A percentile compares a stretch with the other conserved stretches of the same genome.
Conservation (phyloP, 2,888 invertebrate genomes). For the Lacanobia wlatinum region DNA sequence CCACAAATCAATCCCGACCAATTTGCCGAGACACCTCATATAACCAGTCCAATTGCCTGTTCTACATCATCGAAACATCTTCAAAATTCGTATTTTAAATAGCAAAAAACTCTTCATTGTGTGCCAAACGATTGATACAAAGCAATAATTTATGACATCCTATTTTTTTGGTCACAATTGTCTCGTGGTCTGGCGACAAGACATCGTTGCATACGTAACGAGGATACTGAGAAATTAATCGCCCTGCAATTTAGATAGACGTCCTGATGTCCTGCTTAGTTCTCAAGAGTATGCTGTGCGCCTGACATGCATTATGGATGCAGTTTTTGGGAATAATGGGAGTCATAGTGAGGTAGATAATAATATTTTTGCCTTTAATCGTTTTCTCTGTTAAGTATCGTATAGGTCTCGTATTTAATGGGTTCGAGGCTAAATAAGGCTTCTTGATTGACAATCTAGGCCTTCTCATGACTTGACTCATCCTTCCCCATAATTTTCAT, state of each 20-base stretch:
- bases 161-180: slow-evolving; percentile 66
- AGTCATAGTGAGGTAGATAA: slow-evolving; percentile 1
- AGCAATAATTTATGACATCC: slow-evolving; percentile 67
- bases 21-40: slow-evolving; percentile 48
- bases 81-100: slow-evolving; percentile 53
- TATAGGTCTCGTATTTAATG: no score
- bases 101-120: slow-evolving; percentile 59
- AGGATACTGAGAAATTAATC: slow-evolving; percentile 85
- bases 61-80: slow-evolving; percentile 50
- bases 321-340: slow-evolving; percentile 54
- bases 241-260: slow-evolving; percentile 85
- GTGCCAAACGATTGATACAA: slow-evolving; percentile 59
- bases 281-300: slow-evolving; percentile 68
- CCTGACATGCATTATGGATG: slow-evolving; percentile 74
- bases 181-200: slow-evolving; percentile 41
- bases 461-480: no score
- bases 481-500: no score
- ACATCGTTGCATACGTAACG: slow-evolving; percentile 70
- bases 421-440: no score
- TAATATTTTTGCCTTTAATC: slow-evolving; percentile 3
- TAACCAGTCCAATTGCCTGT: slow-evolving; percentile 45
- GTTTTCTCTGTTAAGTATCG: not conserved
- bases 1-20: slow-evolving; percentile 40
- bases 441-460: no score
- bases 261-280: slow-evolving; percentile 83